Evolutionary conservation across 2,797 vertebrate species (phyloP).

Genomic region (Lycodopsis pacificus): DNA sequence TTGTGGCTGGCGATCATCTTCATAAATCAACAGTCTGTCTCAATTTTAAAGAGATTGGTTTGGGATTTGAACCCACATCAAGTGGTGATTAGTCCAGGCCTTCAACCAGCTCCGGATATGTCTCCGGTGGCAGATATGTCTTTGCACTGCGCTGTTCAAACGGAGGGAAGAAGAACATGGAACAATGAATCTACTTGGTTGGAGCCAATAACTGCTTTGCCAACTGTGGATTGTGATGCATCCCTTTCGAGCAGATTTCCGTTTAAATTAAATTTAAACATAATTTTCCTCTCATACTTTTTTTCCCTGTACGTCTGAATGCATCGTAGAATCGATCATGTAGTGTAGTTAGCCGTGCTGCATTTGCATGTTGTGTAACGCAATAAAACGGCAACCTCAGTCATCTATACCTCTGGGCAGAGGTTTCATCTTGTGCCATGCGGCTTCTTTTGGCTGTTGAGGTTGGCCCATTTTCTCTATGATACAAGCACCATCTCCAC

Average conservation of each 20-base stretch:
- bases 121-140: not conserved
- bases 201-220: no score
- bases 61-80: constrained; percentile 61
- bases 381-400: constrained; percentile 1
- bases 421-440: not conserved
- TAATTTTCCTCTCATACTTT: not conserved
- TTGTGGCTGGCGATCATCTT: constrained; percentile 57
- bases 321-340: not conserved
- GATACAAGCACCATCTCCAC: constrained; percentile 3
- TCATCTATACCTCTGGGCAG: not conserved
- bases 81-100: constrained; percentile 49
- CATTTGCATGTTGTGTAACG: constrained; percentile 19
- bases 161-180: no score
- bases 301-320: not conserved
- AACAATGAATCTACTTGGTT: not conserved
- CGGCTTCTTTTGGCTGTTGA: not conserved
- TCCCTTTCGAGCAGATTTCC: not conserved
- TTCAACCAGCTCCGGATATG: constrained; percentile 49
- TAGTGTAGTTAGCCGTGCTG: not conserved
- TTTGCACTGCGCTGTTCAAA: constrained; percentile 4
- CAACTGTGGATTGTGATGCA: not conserved
- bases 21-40: constrained; percentile 67
- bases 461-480: constrained; percentile 11
- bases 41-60: constrained; percentile 57
- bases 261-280: not conserved